Conservation (phyloP, 2,113 vertebrate genomes). For the Aleadryas rufinucha region DNA sequence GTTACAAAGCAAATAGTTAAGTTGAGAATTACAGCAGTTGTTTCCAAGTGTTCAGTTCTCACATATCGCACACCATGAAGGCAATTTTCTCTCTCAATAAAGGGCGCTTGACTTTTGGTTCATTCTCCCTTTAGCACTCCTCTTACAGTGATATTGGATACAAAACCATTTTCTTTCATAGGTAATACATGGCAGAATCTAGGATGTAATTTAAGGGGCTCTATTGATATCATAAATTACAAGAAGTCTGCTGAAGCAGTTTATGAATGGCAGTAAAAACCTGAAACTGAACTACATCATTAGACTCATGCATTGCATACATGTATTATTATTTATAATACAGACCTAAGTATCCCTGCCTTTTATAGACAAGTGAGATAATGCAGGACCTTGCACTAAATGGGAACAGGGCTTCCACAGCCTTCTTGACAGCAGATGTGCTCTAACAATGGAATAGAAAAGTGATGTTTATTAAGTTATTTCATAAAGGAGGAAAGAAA, state of each 20-base stretch:
- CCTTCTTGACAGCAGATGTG: not conserved
- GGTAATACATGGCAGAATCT: conserved; percentile 64
- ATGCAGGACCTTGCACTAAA: not conserved
- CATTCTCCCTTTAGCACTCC: conserved; percentile 55
- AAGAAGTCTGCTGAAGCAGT: conserved; percentile 68
- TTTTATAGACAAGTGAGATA: conserved; percentile 2
- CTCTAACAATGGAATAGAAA: not conserved
- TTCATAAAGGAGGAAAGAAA: conserved; percentile 10
- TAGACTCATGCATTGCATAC: conserved; percentile 57
- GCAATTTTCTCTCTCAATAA: conserved; percentile 49
- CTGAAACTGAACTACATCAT: conserved; percentile 69
- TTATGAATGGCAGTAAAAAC: conserved; percentile 77
- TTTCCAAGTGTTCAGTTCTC: conserved; percentile 50
- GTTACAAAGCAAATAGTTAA: conserved; percentile 39
- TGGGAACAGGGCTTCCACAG: not conserved
- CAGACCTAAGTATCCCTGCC: not conserved
- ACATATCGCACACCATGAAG: not conserved
- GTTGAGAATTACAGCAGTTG: conserved; percentile 25
- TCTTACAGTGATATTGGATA: conserved; percentile 62
- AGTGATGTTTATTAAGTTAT: not conserved
- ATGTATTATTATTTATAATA: conserved; percentile 72
- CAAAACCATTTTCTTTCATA: conserved; percentile 64
- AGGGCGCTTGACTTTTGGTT: conserved; percentile 68
- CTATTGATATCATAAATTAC: conserved; percentile 76
- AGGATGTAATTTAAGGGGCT: conserved; percentile 74